Conservation (phyloP, 1,140 invertebrate genomes). For the Mylabris phalerata region DNA sequence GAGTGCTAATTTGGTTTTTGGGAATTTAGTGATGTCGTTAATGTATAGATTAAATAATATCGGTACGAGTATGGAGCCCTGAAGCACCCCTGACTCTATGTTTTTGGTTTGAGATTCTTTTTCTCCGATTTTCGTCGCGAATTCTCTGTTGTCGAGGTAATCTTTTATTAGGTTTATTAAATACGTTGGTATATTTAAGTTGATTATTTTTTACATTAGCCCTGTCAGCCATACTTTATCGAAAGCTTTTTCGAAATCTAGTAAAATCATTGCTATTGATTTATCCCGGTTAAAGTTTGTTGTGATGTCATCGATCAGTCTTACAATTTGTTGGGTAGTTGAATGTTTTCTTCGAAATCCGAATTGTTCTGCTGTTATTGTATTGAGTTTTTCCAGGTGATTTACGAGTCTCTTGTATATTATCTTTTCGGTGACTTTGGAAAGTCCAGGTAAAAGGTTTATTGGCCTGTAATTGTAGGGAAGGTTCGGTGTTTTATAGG, state of each 20-base stretch:
- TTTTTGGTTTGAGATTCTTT: not conserved
- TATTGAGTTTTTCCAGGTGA: not conserved
- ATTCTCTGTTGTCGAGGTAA: constrained; percentile 24
- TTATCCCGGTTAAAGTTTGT: constrained; percentile 30
- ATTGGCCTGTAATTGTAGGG: constrained; percentile 34
- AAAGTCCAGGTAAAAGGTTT: constrained; percentile 30
- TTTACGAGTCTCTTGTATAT: too few relatives aligned
- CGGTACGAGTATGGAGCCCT: too few relatives aligned
- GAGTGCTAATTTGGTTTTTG: constrained; percentile 1
- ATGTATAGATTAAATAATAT: not conserved
- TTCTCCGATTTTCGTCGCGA: constrained; percentile 22
- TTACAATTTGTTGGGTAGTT: constrained; percentile 37
- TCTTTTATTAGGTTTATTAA: constrained; percentile 25
- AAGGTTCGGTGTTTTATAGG: too few relatives aligned
- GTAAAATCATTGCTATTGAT: constrained; percentile 20
- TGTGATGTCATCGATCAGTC: constrained; percentile 36
- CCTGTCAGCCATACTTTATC: constrained; percentile 35
- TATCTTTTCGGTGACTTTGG: constrained; percentile 33
- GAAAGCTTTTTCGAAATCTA: constrained; percentile 38
- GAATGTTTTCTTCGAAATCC: constrained; percentile 18
- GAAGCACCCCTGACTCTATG: too few relatives aligned
- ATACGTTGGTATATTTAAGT: constrained; percentile 6
- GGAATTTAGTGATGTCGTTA: constrained; percentile 32
- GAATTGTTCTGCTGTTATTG: constrained; percentile 15
- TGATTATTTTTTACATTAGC: constrained; percentile 31